These are phyloP conservation scores for Rhopalosiphum padi DNA, from an alignment of 1,140 invertebrate genomes.

Conservation along the genomic window DNA sequence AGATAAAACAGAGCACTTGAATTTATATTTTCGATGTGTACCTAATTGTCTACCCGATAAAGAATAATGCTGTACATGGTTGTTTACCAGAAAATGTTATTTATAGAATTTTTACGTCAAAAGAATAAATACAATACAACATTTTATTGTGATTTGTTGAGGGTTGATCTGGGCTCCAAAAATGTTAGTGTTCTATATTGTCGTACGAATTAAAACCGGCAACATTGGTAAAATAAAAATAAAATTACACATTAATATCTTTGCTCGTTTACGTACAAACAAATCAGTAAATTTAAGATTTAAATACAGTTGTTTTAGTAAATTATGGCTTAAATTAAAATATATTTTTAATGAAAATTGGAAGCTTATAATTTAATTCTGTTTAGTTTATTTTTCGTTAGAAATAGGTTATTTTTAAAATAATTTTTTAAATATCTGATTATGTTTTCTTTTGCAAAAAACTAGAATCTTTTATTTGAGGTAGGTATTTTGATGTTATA, in stretches of 20 bases:
- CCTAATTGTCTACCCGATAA: neutral
- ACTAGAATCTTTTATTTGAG: neutral
- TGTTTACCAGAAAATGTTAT: neutral
- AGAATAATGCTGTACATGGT: neutral
- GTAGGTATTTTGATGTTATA: neutral
- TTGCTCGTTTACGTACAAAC: neutral
- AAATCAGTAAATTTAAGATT: neutral
- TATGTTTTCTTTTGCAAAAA: neutral
- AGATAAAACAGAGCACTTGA: neutral
- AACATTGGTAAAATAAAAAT: neutral
- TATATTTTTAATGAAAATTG: neutral
- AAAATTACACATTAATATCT: neutral
- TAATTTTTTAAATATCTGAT: neutral
- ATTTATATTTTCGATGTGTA: neutral
- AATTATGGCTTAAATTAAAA: neutral
- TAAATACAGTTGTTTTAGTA: neutral
- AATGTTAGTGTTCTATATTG: neutral
- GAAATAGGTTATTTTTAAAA: neutral
- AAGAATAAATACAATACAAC: neutral
- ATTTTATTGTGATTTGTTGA: neutral
- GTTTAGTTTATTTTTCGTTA: neutral
- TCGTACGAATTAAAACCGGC: neutral
- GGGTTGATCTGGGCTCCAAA: neutral
- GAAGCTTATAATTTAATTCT: neutral
- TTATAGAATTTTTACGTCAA: neutral